Percentiles rank a stretch among this genome's conserved stretches.
phyloP scores from a whole-genome alignment of 2,113 vertebrate genomes.

The Ceyx margarethae region DNA sequence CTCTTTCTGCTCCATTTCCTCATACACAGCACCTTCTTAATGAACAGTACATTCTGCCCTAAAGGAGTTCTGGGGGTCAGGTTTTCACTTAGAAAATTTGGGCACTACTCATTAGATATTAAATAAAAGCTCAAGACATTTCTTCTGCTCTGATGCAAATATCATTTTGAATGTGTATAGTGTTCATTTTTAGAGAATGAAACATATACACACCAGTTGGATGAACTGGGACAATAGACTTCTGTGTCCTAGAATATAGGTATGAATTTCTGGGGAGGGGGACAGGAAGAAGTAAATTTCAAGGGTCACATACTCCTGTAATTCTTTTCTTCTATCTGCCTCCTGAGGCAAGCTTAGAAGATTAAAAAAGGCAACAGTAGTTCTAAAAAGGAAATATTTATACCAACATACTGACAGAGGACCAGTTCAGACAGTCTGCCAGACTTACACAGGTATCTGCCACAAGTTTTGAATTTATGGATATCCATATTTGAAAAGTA shows the following conservation, averaged over 20 bases:
- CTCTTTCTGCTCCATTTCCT: slow-evolving; percentile 34
- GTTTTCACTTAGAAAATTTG: slow-evolving; percentile 19
- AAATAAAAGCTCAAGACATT: slow-evolving; percentile 27
- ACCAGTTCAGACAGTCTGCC: not conserved
- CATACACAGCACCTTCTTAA: not conserved
- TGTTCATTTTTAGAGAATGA: slow-evolving; percentile 45
- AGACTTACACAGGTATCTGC: not conserved
- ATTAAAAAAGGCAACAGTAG: not conserved
- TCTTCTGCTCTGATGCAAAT: slow-evolving; percentile 55
- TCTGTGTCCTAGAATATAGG: slow-evolving; percentile 6
- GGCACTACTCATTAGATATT: slow-evolving; percentile 27
- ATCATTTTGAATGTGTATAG: slow-evolving; percentile 19
- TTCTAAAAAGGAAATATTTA: not conserved
- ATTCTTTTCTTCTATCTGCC: not conserved
- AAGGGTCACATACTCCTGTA: slow-evolving; percentile 29
- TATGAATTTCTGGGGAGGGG: slow-evolving; percentile 24
- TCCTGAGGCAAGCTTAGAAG: not conserved
- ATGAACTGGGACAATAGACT: slow-evolving; percentile 34
- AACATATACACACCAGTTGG: slow-evolving; percentile 32
- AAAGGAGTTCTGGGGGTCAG: slow-evolving; percentile 12
- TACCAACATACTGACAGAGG: not conserved
- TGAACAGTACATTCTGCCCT: not conserved
- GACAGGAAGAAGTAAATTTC: slow-evolving; percentile 43
- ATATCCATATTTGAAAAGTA: not conserved
- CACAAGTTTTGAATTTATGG: not conserved